Percentiles rank a stretch among this genome's conserved stretches.
phyloP scores from a whole-genome alignment of 2,113 vertebrate genomes.

The Illadopsis cleaveri region DNA sequence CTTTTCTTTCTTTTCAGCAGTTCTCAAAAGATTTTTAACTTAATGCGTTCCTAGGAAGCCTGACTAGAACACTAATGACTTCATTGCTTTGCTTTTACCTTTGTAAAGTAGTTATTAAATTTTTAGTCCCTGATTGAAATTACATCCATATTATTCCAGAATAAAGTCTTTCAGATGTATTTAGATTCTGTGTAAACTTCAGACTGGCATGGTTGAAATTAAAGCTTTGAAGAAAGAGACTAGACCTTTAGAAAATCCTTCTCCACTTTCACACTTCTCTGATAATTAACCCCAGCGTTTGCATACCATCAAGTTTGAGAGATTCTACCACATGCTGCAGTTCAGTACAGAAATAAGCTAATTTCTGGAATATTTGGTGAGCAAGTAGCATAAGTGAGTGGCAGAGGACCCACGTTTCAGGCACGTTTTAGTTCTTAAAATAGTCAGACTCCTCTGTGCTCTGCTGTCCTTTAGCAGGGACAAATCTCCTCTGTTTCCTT shows the following conservation, averaged over 20 bases:
- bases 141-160: constrained; percentile 43
- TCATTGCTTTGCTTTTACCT: constrained; percentile 40
- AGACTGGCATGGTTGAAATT: constrained; percentile 15
- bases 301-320: neutral
- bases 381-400: neutral
- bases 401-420: neutral
- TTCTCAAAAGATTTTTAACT: constrained; percentile 5
- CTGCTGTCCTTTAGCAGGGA: neutral
- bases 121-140: constrained; percentile 50
- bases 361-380: constrained; percentile 2
- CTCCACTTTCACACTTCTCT: constrained; percentile 2
- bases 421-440: neutral
- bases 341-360: neutral
- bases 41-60: neutral
- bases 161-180: constrained; percentile 42
- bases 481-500: neutral
- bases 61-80: constrained; percentile 31
- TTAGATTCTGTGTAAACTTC: constrained; percentile 46
- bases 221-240: constrained; percentile 39
- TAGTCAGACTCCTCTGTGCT: neutral
- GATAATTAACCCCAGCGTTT: constrained; percentile 26
- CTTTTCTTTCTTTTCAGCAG: neutral
- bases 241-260: constrained; percentile 29
- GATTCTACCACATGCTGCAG: neutral
- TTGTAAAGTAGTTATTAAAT: constrained; percentile 42